phyloP scores from a whole-genome alignment of 1,140 invertebrate genomes.

The Tetragonula clypearis region DNA sequence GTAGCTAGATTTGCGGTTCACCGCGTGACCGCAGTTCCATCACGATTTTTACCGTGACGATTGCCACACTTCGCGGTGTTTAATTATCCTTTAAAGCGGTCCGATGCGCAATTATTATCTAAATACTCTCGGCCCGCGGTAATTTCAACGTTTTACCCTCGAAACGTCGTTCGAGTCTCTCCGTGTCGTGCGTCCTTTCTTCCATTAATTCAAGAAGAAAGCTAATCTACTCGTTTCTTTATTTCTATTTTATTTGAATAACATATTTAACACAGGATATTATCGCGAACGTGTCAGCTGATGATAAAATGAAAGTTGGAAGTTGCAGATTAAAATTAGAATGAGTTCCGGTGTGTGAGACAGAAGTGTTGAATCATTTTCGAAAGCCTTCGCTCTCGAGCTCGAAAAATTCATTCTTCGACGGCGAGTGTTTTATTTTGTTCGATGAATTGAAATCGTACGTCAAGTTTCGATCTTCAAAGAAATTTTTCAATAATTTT shows the following conservation, averaged over 20 bases:
- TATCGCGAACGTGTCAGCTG: too few species aligned
- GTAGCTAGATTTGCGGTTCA: conserved; percentile 64
- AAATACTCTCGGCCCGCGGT: conserved; percentile 14
- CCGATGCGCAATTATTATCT: conserved; percentile 36
- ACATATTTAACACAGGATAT: too few species aligned
- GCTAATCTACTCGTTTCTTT: too few species aligned
- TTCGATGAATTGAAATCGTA: too few species aligned
- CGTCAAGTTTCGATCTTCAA: too few species aligned
- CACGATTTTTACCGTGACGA: conserved; percentile 62
- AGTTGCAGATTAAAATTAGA: neutral
- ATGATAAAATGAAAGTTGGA: neutral
- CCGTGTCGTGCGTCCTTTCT: neutral
- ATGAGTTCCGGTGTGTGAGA: neutral
- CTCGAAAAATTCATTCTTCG: neutral
- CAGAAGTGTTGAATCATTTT: neutral
- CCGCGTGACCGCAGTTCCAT: conserved; percentile 62
- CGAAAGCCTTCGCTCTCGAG: neutral
- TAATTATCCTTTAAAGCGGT: conserved; percentile 65
- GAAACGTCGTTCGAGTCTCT: too few species aligned
- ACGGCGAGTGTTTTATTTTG: too few species aligned
- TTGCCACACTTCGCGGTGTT: conserved; percentile 60
- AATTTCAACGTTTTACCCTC: too few species aligned
- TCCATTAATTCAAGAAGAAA: neutral
- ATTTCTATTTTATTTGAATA: too few species aligned
- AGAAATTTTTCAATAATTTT: too few species aligned